These are phyloP conservation scores for Ryuthela nishihirai DNA, from an alignment of 2,888 invertebrate species.

Conservation along the genomic window DNA sequence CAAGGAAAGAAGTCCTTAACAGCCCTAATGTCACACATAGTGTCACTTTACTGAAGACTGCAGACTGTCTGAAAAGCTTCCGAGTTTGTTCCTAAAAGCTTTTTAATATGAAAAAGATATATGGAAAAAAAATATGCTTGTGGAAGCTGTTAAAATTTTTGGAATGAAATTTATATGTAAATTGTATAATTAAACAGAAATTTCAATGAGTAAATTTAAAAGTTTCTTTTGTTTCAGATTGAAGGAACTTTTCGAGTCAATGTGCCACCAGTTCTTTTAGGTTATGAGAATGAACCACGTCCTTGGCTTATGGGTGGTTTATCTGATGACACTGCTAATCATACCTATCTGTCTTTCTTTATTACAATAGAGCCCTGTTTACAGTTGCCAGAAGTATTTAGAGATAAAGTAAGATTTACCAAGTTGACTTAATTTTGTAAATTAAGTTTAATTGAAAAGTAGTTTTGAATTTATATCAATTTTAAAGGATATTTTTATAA, in stretches of 20 bases:
- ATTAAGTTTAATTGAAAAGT: no score
- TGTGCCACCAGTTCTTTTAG: constrained; percentile 69
- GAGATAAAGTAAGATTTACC: constrained; percentile 41
- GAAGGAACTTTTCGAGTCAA: constrained; percentile 75
- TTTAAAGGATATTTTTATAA: no score
- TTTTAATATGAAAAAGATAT: no score
- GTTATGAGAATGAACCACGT: constrained; percentile 55
- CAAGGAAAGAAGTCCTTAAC: no score
- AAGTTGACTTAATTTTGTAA: no score
- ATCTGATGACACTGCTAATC: constrained; percentile 9
- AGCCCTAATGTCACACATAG: no score
- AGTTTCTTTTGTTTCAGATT: constrained; percentile 58
- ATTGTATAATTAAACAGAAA: neutral
- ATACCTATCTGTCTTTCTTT: constrained; percentile 61
- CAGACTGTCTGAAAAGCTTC: no score
- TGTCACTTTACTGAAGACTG: no score
- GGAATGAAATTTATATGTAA: no score
- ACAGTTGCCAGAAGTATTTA: constrained; percentile 50
- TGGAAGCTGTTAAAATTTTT: no score
- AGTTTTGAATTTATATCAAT: neutral
- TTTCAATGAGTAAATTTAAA: neutral
- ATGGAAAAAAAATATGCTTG: no score
- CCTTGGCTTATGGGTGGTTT: constrained; percentile 30
- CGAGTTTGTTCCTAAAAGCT: no score
- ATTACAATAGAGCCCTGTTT: constrained; percentile 64